A percentile compares a stretch with the other conserved stretches of the same genome.
Evolutionary conservation across 2,888 invertebrate genomes (phyloP).

Genomic region (Aphrophora alni): DNA sequence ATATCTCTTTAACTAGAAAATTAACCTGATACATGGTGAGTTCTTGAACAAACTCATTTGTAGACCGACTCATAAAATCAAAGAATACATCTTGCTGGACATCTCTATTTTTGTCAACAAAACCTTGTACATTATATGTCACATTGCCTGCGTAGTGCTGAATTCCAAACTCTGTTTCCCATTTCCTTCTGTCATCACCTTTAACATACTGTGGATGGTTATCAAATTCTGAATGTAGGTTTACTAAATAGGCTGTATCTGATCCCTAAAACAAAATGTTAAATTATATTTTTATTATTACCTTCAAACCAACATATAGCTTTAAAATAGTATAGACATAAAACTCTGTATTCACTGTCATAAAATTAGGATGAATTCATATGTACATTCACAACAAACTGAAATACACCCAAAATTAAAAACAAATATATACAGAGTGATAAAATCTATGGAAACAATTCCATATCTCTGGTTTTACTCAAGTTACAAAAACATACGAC

Average conservation of each 20-base stretch:
- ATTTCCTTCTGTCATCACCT: constrained; percentile 80
- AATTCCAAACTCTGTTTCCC: constrained; percentile 91
- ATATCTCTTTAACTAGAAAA: no score
- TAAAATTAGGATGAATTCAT: no score
- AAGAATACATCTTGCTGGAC: constrained; percentile 93
- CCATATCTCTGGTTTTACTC: no score
- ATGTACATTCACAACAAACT: no score
- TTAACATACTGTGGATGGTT: constrained; percentile 84
- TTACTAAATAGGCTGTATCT: constrained; percentile 85
- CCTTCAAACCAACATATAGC: not conserved
- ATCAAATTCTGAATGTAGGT: constrained; percentile 87
- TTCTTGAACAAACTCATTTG: constrained; percentile 82
- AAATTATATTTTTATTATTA: constrained; percentile 16
- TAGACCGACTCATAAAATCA: constrained; percentile 84
- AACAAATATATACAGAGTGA: no score
- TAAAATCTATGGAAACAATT: no score
- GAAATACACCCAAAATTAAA: no score
- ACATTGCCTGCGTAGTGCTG: constrained; percentile 89
- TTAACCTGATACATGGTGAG: constrained; percentile 71
- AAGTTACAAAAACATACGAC: no score
- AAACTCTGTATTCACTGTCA: no score
- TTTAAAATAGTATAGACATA: no score
- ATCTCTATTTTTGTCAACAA: constrained; percentile 92
- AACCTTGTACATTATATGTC: constrained; percentile 80
- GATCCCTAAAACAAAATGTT: constrained; percentile 68